A percentile compares a stretch with the other conserved stretches of the same genome.
Conservation (phyloP, 2,888 invertebrate species). For the Sphaerophoria rueppellii region DNA sequence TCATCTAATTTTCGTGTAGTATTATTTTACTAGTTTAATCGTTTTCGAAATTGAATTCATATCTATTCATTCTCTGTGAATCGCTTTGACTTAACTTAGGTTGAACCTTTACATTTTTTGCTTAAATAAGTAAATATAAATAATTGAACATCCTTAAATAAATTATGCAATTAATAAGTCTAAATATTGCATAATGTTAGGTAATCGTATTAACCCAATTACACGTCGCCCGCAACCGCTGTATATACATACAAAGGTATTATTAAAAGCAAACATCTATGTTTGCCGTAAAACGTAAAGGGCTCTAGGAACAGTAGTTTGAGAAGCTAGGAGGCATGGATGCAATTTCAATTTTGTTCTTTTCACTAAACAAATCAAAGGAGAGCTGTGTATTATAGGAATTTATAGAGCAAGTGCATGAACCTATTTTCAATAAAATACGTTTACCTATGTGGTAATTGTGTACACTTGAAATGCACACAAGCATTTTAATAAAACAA, state of each 20-base stretch:
- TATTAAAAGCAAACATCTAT: too few species aligned
- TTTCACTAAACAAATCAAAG: conserved; percentile 7
- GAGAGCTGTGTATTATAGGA: background rate
- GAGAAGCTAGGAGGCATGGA: background rate
- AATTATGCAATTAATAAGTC: conserved; percentile 12
- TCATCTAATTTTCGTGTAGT: too few species aligned
- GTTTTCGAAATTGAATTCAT: too few species aligned
- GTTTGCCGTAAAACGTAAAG: too few species aligned
- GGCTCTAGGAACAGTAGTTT: too few species aligned
- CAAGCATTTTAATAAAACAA: conserved; percentile 18
- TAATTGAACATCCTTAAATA: background rate
- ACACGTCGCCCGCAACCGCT: conserved; percentile 18
- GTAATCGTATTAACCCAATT: conserved; percentile 60
- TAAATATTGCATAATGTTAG: conserved; percentile 36
- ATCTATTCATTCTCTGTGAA: too few species aligned
- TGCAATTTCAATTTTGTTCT: conserved; percentile 21
- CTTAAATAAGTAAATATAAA: conserved; percentile 6
- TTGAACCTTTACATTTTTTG: too few species aligned
- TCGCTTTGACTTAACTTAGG: too few species aligned
- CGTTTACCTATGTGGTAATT: background rate
- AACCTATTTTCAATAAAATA: background rate
- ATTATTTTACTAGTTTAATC: too few species aligned
- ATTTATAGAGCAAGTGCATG: background rate
- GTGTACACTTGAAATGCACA: conserved; percentile 1
- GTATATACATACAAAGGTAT: background rate